A percentile compares a stretch with the other conserved stretches of the same genome.
Evolutionary conservation across 2,113 vertebrate species (phyloP).

Genomic region (Sebastes fasciatus): DNA sequence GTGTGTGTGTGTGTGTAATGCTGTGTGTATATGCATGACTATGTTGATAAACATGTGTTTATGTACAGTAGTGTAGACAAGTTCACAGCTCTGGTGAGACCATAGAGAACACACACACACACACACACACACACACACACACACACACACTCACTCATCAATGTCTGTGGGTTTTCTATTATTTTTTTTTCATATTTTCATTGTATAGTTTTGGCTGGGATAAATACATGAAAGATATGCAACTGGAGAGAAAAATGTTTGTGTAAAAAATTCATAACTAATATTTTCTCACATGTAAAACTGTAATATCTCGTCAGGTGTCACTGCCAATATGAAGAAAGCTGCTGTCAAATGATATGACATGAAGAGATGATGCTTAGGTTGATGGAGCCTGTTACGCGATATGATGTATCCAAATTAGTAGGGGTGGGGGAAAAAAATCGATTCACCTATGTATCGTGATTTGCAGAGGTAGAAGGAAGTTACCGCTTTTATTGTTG

Average conservation of each 20-base stretch:
- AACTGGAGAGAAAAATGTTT: not conserved
- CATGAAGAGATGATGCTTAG: not conserved
- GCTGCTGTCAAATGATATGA: not conserved
- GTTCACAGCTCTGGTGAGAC: not conserved
- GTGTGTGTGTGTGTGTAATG: slow-evolving; percentile 7
- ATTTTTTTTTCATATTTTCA: not conserved
- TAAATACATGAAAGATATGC: not conserved
- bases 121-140: not conserved
- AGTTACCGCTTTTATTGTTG: too few relatives aligned
- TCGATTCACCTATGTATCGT: too few relatives aligned
- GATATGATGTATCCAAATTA: not conserved
- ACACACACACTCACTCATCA: not conserved
- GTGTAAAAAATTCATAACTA: not conserved
- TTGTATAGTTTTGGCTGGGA: not conserved
- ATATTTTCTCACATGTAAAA: not conserved
- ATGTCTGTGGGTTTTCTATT: not conserved
- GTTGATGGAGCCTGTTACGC: not conserved
- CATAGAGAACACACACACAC: not conserved
- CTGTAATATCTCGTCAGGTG: not conserved
- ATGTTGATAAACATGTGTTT: slow-evolving; percentile 33
- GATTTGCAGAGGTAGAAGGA: too few relatives aligned
- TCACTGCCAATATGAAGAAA: not conserved
- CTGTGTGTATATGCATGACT: slow-evolving; percentile 17
- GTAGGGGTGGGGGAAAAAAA: too few relatives aligned
- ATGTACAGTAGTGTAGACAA: not conserved